A percentile compares a stretch with the other conserved stretches of the same genome.
Evolutionary conservation across 2,113 vertebrate genomes (phyloP).

Genomic region (Eonycteris spelaea): DNA sequence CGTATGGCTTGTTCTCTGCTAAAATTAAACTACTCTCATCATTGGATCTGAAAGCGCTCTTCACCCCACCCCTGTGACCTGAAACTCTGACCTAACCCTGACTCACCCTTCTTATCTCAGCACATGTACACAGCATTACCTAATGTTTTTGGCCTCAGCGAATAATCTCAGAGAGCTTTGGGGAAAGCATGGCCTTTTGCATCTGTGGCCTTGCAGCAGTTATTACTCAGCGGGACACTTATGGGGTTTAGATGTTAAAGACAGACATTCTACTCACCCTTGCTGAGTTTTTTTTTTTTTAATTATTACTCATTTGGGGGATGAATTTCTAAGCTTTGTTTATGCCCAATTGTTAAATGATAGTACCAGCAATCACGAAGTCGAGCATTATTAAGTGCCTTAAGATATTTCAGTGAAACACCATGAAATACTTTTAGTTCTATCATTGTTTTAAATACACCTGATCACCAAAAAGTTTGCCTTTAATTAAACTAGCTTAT

Average conservation of each 20-base stretch:
- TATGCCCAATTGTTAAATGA: slow-evolving; percentile 34
- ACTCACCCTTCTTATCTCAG: slow-evolving; percentile 64
- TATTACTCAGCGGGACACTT: slow-evolving; percentile 55
- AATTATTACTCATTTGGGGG: slow-evolving; percentile 31
- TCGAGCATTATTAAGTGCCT: background rate
- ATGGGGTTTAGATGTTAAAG: slow-evolving; percentile 42
- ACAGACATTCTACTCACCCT: slow-evolving; percentile 29
- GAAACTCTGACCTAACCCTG: slow-evolving; percentile 53
- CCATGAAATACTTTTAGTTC: slow-evolving; percentile 8
- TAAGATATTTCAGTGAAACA: slow-evolving; percentile 28
- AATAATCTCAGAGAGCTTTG: slow-evolving; percentile 57
- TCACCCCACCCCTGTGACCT: slow-evolving; percentile 54
- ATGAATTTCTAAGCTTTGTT: slow-evolving; percentile 29
- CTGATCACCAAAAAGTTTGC: slow-evolving; percentile 56
- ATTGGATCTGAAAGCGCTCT: slow-evolving; percentile 49
- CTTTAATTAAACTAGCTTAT: slow-evolving; percentile 44
- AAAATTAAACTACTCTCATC: slow-evolving; percentile 21
- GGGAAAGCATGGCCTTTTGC: slow-evolving; percentile 48
- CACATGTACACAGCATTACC: slow-evolving; percentile 62
- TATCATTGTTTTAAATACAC: background rate
- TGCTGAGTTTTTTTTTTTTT: background rate
- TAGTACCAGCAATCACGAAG: slow-evolving; percentile 21
- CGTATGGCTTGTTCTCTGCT: slow-evolving; percentile 39
- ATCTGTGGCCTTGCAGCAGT: slow-evolving; percentile 53
- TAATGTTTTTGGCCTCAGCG: slow-evolving; percentile 58